Percentiles rank a stretch among this genome's conserved stretches.
These are phyloP conservation scores for Numenius phaeopus DNA, from an alignment of 2,797 vertebrate genomes.

Conservation along the genomic window DNA sequence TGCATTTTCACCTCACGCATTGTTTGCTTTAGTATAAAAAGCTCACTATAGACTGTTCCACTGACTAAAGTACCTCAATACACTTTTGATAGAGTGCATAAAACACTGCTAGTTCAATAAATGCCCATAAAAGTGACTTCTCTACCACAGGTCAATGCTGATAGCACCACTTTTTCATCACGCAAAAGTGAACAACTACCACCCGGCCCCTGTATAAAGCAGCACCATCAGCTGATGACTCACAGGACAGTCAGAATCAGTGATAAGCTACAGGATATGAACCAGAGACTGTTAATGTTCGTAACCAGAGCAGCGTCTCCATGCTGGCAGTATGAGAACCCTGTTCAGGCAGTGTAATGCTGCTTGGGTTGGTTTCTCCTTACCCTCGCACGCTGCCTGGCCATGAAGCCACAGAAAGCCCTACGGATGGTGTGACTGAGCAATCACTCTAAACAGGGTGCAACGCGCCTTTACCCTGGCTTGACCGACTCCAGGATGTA, in stretches of 20 bases:
- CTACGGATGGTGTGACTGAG: not conserved
- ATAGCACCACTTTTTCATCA: not conserved
- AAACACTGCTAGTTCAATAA: not conserved
- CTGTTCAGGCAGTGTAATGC: fast-evolving
- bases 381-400: not conserved
- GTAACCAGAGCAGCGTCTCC: not conserved
- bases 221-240: not conserved
- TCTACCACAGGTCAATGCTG: not conserved
- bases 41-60: not conserved
- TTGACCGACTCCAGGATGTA: not conserved
- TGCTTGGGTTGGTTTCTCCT: not conserved
- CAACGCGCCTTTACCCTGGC: not conserved
- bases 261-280: not conserved
- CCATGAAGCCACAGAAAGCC: not conserved
- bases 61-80: not conserved
- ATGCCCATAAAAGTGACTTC: not conserved
- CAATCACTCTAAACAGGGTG: not conserved
- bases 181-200: not conserved
- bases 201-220: not conserved
- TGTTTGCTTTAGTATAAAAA: not conserved
- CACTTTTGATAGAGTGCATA: not conserved
- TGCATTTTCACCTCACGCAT: not conserved
- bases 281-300: not conserved
- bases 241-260: not conserved
- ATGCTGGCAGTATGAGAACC: not conserved